Evolutionary conservation across 2,888 invertebrate genomes (phyloP).

Genomic region (Adelphocoris suturalis): DNA sequence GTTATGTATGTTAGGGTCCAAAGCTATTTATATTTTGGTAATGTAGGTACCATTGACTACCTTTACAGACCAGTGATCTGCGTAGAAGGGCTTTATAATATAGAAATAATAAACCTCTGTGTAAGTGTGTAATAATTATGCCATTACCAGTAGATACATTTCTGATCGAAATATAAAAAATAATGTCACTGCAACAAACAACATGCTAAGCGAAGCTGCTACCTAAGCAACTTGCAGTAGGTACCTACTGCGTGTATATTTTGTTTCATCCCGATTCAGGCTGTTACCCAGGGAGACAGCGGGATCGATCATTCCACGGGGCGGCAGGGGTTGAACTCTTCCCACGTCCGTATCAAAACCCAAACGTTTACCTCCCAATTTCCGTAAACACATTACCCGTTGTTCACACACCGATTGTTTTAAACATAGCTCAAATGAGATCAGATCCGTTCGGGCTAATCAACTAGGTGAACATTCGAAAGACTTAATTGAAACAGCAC

Average conservation of each 20-base stretch:
- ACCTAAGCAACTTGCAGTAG: no score
- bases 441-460: slow-evolving; percentile 9
- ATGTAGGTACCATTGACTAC: no score
- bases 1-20: no score
- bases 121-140: no score
- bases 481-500: background rate
- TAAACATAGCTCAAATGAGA: slow-evolving; percentile 47
- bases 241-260: background rate
- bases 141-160: no score
- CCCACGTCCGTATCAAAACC: slow-evolving; percentile 54
- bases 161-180: no score
- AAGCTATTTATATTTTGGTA: no score
- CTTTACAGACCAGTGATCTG: no score
- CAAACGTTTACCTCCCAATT: slow-evolving; percentile 63
- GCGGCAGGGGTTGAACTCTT: slow-evolving; percentile 42
- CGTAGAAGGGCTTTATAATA: no score
- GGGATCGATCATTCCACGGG: slow-evolving; percentile 38
- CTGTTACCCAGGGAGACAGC: slow-evolving; percentile 53
- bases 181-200: no score
- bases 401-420: slow-evolving; percentile 56
- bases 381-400: slow-evolving; percentile 60
- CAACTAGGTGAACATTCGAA: background rate
- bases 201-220: no score
- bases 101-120: no score
- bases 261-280: background rate